Evolutionary conservation across 2,113 vertebrate genomes (phyloP).

Genomic region (Melanerpes aurifrons): DNA sequence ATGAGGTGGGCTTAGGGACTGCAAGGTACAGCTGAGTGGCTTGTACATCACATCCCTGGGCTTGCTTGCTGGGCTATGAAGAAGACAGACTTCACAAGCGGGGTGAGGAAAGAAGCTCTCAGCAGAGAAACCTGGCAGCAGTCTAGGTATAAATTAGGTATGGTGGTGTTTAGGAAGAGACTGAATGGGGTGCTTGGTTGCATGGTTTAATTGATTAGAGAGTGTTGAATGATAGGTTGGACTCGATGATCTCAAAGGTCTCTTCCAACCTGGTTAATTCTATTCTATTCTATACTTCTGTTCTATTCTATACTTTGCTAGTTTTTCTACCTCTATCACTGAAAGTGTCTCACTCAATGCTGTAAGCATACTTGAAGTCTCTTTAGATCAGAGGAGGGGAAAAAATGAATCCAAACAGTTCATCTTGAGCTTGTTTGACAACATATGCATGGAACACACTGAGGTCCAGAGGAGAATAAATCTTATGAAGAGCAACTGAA

Average conservation of each 20-base stretch:
- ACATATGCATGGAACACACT: background rate
- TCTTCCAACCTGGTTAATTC: too few species aligned
- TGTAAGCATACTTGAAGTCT: background rate
- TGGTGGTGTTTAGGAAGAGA: too few species aligned
- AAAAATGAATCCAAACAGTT: background rate
- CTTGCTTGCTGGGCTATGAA: background rate
- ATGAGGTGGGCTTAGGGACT: background rate
- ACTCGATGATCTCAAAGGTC: too few species aligned
- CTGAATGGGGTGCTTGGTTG: too few species aligned
- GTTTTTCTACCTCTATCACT: background rate
- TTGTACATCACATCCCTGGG: fast-evolving
- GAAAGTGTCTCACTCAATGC: background rate
- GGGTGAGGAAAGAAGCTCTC: background rate
- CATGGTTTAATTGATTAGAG: too few species aligned
- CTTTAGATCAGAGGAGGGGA: background rate
- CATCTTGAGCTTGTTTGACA: background rate
- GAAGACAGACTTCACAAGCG: background rate
- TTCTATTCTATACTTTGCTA: background rate
- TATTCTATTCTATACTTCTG: too few species aligned
- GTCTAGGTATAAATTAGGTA: background rate
- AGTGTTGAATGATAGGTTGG: too few species aligned
- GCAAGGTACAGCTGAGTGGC: background rate
- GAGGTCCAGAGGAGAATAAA: background rate
- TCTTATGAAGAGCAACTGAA: too few species aligned
- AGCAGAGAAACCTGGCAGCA: background rate